Percentiles rank a stretch among this genome's conserved stretches.
phyloP scores from a whole-genome alignment of 2,888 invertebrate species.

The Pristionchus arcanus region DNA sequence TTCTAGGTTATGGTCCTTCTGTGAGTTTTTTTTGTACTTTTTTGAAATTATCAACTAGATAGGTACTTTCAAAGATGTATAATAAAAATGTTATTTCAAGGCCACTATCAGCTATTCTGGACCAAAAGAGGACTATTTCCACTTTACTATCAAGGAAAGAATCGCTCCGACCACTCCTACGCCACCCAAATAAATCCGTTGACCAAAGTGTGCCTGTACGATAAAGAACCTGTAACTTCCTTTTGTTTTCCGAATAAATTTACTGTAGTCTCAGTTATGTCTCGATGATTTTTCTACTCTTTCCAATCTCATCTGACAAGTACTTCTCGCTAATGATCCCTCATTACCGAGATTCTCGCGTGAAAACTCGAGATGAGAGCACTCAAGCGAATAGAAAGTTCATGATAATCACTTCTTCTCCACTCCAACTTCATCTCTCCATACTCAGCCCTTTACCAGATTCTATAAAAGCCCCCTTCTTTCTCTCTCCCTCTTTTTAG shows the following conservation, averaged over 20 bases:
- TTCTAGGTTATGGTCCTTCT: background rate
- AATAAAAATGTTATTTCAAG: background rate
- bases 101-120: background rate
- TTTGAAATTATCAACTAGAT: no score
- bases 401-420: background rate
- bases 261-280: background rate
- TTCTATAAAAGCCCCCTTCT: conserved; percentile 36
- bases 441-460: background rate
- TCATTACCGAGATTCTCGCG: background rate
- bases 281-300: background rate
- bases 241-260: no score
- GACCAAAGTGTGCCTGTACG: background rate
- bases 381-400: background rate
- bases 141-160: background rate
- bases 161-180: background rate
- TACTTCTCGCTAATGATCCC: background rate
- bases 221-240: background rate
- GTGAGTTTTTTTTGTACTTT: background rate
- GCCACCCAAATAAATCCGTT: background rate
- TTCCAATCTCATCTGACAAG: background rate
- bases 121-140: background rate
- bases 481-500: conserved; percentile 20
- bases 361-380: background rate
- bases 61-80: no score
- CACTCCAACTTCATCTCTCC: background rate